Conservation (phyloP, 2,888 invertebrate genomes). For the Protonemura montana region DNA sequence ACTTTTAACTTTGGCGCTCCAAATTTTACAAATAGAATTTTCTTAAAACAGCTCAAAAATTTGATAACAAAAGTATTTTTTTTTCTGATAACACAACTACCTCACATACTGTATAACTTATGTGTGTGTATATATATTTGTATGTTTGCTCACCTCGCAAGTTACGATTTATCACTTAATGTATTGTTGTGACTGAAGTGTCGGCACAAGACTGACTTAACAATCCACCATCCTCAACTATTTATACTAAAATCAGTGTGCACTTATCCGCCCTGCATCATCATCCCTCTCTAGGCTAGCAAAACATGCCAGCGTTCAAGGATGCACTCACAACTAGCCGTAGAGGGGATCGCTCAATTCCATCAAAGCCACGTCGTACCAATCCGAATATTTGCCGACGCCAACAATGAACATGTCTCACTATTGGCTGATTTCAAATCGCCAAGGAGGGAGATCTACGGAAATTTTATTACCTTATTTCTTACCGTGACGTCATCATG, state of each 20-base stretch:
- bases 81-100: not conserved
- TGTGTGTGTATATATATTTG: not conserved
- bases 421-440: slow-evolving; percentile 18
- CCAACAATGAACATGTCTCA: not conserved
- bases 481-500: slow-evolving; percentile 17
- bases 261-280: not conserved
- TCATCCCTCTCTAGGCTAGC: slow-evolving; percentile 35
- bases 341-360: not conserved
- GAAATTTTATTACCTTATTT: slow-evolving; percentile 23
- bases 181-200: slow-evolving; percentile 22
- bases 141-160: slow-evolving; percentile 22
- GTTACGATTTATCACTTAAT: slow-evolving; percentile 26
- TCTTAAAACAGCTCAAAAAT: not conserved
- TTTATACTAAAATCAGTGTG: slow-evolving; percentile 26
- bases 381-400: not conserved
- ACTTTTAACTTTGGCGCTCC: not conserved
- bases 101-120: not conserved
- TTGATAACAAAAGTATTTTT: not conserved
- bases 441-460: slow-evolving; percentile 17
- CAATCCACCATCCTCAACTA: slow-evolving; percentile 36
- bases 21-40: not conserved
- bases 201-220: slow-evolving; percentile 35
- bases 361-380: not conserved
- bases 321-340: not conserved
- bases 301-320: not conserved